phyloP scores from a whole-genome alignment of 2,113 vertebrate species.

The Chaenocephalus aceratus region DNA sequence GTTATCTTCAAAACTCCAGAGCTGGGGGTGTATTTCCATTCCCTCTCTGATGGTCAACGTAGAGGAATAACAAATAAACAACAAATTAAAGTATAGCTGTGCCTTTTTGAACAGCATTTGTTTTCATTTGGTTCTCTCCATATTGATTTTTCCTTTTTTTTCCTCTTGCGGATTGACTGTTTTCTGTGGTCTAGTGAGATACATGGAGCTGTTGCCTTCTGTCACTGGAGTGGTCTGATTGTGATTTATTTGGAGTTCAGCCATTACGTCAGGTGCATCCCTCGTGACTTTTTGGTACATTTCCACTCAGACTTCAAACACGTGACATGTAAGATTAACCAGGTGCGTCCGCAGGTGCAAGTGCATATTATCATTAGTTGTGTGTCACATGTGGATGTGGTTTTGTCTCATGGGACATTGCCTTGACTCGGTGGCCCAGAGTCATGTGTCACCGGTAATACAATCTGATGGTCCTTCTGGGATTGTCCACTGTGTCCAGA shows the following conservation, averaged over 20 bases:
- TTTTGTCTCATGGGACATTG: slow-evolving; percentile 23
- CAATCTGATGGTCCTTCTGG: slow-evolving; percentile 52
- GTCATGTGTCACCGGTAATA: slow-evolving; percentile 52
- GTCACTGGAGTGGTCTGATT: slow-evolving; percentile 2
- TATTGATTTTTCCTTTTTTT: slow-evolving; percentile 25
- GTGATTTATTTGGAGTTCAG: slow-evolving; percentile 25
- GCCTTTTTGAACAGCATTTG: not conserved
- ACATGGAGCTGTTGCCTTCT: slow-evolving; percentile 7
- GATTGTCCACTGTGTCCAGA: slow-evolving; percentile 52
- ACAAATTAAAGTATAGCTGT: not conserved
- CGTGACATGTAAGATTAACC: not conserved
- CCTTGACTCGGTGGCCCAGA: slow-evolving; percentile 34
- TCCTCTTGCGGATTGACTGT: slow-evolving; percentile 24
- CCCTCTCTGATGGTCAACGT: slow-evolving; percentile 19
- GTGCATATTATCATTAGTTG: slow-evolving; percentile 23
- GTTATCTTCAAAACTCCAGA: slow-evolving; percentile 72
- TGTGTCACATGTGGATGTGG: slow-evolving; percentile 33
- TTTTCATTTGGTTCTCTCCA: slow-evolving; percentile 2
- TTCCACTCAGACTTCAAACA: slow-evolving; percentile 5
- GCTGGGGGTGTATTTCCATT: slow-evolving; percentile 24
- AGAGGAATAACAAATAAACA: not conserved
- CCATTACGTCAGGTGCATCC: not conserved
- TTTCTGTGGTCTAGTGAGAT: slow-evolving; percentile 15
- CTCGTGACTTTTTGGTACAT: not conserved
- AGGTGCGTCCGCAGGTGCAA: slow-evolving; percentile 17